Evolutionary conservation across 2,113 vertebrate species (phyloP).

Genomic region (Microcebus lehilahytsara): DNA sequence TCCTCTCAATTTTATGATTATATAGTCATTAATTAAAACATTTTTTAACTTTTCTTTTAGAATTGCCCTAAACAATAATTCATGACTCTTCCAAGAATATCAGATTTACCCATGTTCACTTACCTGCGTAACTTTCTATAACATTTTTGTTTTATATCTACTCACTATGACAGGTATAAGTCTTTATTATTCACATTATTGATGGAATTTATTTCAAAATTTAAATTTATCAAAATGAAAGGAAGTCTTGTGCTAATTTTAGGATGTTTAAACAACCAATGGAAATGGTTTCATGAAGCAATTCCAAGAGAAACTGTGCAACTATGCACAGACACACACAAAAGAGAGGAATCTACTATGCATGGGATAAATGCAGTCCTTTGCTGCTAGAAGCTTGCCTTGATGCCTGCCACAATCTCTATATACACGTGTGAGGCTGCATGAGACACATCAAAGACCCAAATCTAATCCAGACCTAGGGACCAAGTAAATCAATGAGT

Average conservation of each 20-base stretch:
- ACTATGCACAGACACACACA: neutral
- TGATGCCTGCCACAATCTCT: too few relatives aligned
- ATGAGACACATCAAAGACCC: neutral
- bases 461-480: neutral
- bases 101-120: neutral
- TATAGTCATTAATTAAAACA: neutral
- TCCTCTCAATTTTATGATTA: neutral
- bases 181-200: neutral
- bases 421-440: accelerated
- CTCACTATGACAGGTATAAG: neutral
- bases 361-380: neutral
- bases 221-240: neutral
- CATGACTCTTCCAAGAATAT: neutral
- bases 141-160: neutral
- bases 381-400: neutral
- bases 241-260: neutral
- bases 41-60: neutral
- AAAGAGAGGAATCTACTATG: neutral
- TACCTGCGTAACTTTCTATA: neutral
- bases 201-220: neutral
- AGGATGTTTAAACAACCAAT: neutral
- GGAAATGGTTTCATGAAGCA: neutral
- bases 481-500: neutral
- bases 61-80: neutral
- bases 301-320: neutral